Evolutionary conservation across 2,797 vertebrate genomes (phyloP), one percentile per base, ranked within the genome.

Genomic region (Rhyacichthys aspro): DNA sequence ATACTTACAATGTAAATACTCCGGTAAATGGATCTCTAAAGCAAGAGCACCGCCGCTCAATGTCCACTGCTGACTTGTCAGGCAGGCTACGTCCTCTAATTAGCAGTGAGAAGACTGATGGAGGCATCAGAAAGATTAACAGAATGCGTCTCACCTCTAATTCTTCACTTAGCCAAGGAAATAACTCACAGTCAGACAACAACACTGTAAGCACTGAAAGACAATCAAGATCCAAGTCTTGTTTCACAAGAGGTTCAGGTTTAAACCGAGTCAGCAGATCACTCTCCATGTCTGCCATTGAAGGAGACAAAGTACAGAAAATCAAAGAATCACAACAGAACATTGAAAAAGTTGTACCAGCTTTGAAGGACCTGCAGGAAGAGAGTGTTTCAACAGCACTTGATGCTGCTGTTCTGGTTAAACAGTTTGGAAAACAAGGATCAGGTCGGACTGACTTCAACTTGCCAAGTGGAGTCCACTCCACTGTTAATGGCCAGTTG

Each of bases 371-470:
- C 44, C n/a, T 77, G 36, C 81, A 83, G 10, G 88, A 90, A 55
- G 83, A 86, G 18, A 59, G 56, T 4, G 61, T 86, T 45, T 83
- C 72, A 19, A 37, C 65, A 43, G 79, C 79, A 0, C 52, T 79
- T 9, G 79, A 90, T 11, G 80, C 81, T 2, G 90, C 87, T 18
- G 70, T 38, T 70, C 81, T 94, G 48, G 60, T 94, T 1, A 91
- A 89, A 53, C 92, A 93, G 55, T 91, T 94, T 82, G 93, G 93
- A 48, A 95, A 92, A 81, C 92, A 92, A 81, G 94, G 93, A 52
- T 93, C 92, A 32, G 94, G 94, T 43, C 89, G 91, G 41, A 87
- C 90, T 4, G 93, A 94, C 67, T 89, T 94, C 63, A 92, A 91
- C 28, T 76, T 95, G 3, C 93, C 93, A 14, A 94, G 92, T 7